Evolutionary conservation across 2,113 vertebrate species (phyloP).

Genomic region (Muntiacus muntjak): DNA sequence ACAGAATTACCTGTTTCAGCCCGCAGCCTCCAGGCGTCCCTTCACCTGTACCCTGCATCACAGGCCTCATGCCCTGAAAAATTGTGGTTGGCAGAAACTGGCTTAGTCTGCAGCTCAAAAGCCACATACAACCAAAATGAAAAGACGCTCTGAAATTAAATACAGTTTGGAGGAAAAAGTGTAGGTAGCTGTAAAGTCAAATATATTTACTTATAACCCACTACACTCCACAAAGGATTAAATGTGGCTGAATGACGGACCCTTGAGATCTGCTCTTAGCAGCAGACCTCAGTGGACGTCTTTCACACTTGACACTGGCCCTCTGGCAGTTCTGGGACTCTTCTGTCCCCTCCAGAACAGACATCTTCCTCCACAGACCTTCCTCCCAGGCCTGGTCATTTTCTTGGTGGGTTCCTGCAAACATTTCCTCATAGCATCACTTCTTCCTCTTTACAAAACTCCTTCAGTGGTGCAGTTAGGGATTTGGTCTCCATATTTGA

Average conservation of each 20-base stretch:
- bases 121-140: not conserved
- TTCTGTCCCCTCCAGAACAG: not conserved
- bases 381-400: not conserved
- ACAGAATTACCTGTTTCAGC: not conserved
- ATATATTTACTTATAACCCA: not conserved
- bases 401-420: accelerated
- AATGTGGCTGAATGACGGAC: not conserved
- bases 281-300: accelerated
- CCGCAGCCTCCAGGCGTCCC: not conserved
- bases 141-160: not conserved
- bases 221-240: not conserved
- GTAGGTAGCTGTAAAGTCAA: not conserved
- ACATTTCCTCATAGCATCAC: not conserved
- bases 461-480: accelerated
- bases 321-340: not conserved
- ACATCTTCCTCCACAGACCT: not conserved
- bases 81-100: not conserved
- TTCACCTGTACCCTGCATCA: not conserved
- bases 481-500: not conserved
- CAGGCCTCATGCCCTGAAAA: not conserved
- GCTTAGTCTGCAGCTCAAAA: not conserved
- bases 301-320: not conserved
- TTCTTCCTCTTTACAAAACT: not conserved
- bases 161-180: not conserved
- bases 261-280: not conserved